A percentile compares a stretch with the other conserved stretches of the same genome.
These are phyloP conservation scores for Amia ocellicauda DNA, from an alignment of 2,113 vertebrate species.

Conservation along the genomic window DNA sequence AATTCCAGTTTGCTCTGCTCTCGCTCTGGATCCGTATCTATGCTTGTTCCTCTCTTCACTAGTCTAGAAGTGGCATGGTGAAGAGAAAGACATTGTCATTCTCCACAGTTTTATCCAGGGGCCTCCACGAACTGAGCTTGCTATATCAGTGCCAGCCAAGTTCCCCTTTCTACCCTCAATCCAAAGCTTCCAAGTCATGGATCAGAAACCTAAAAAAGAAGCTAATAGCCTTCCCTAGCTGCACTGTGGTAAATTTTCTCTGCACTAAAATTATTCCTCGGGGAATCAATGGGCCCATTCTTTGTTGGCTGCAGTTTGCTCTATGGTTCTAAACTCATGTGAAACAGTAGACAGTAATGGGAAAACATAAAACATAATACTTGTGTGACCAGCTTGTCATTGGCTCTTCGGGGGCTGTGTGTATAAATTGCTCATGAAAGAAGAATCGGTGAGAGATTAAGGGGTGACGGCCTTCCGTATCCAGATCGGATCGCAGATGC, in stretches of 20 bases:
- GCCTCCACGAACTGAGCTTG: conserved; percentile 24
- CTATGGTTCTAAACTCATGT: conserved; percentile 70
- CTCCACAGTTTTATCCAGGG: conserved; percentile 4
- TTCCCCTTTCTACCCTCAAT: conserved; percentile 65
- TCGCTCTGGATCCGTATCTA: too few species aligned
- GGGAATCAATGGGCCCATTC: conserved; percentile 77
- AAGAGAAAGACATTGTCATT: conserved; percentile 19
- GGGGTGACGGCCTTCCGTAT: conserved; percentile 36
- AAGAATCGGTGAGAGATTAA: conserved; percentile 45
- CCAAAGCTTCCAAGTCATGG: conserved; percentile 69
- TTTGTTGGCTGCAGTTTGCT: conserved; percentile 67
- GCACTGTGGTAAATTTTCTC: conserved; percentile 68
- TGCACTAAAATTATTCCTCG: conserved; percentile 72
- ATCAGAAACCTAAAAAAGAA: conserved; percentile 70
- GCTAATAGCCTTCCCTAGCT: conserved; percentile 68
- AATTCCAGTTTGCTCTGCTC: background rate
- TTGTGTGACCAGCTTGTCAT: conserved; percentile 77
- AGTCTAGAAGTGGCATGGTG: background rate
- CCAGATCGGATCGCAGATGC: conserved; percentile 39
- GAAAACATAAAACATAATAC: conserved; percentile 80
- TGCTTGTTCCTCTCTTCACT: too few species aligned
- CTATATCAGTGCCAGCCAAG: conserved; percentile 46
- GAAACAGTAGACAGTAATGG: conserved; percentile 76
- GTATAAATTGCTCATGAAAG: conserved; percentile 66
- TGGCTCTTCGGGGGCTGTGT: conserved; percentile 61